A percentile compares a stretch with the other conserved stretches of the same genome.
Conservation (phyloP, 2,797 vertebrate species). For the Pangasius macronema region DNA sequence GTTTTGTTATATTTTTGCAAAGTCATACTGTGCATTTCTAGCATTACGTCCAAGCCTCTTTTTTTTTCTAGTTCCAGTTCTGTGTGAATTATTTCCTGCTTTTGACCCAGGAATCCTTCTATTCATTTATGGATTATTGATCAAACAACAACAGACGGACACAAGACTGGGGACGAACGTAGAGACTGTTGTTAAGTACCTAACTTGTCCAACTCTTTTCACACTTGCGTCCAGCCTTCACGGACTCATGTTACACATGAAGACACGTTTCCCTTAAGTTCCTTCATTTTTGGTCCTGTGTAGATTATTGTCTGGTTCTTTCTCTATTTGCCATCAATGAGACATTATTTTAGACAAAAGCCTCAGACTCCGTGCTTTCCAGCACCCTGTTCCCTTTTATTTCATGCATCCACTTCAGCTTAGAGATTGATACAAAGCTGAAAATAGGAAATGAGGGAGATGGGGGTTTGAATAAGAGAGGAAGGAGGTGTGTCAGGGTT, state of each 20-base stretch:
- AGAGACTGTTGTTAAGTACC: too few species aligned
- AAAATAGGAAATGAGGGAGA: neutral
- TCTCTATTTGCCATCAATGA: neutral
- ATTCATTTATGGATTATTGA: neutral
- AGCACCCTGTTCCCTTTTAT: conserved; percentile 15
- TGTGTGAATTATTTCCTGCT: neutral
- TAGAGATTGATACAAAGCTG: neutral
- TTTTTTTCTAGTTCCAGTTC: neutral
- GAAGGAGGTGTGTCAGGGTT: neutral
- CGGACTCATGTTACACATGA: neutral
- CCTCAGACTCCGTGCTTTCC: conserved; percentile 7
- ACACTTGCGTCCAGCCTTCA: neutral
- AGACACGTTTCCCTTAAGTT: neutral
- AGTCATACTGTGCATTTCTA: too few species aligned
- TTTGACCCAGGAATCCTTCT: neutral
- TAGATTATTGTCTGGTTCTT: neutral
- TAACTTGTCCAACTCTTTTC: too few species aligned
- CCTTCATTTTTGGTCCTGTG: neutral
- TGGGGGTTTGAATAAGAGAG: neutral
- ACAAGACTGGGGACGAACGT: too few species aligned
- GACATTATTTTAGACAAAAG: conserved; percentile 1
- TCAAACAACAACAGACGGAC: too few species aligned
- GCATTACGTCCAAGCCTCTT: too few species aligned
- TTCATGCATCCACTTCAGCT: neutral
- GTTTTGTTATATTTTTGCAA: neutral